Percentiles rank a stretch among this genome's conserved stretches.
Evolutionary conservation across 2,797 vertebrate species (phyloP).

Genomic region (Bradypodion pumilum): DNA sequence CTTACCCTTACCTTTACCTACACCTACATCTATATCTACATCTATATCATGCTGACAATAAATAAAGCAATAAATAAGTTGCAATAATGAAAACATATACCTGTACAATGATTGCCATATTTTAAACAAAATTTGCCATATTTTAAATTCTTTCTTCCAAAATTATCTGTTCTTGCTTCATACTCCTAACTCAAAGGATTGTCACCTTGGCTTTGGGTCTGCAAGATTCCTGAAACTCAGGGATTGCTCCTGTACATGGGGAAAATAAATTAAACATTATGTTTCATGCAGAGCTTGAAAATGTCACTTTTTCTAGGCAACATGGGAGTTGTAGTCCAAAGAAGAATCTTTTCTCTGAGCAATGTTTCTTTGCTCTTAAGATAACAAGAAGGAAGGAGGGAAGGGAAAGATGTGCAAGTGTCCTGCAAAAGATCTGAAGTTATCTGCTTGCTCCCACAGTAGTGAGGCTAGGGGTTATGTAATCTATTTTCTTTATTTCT

Average conservation of each 20-base stretch:
- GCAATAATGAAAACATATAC: neutral
- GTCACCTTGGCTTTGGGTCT: neutral
- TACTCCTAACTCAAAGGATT: neutral
- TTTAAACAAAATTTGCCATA: neutral
- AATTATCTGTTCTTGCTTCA: neutral
- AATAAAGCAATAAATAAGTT: constrained; percentile 24
- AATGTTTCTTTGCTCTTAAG: neutral
- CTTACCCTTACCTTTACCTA: no score
- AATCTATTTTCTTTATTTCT: neutral
- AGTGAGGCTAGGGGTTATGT: neutral
- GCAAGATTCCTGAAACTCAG: neutral
- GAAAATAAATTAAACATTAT: no score
- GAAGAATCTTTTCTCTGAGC: no score
- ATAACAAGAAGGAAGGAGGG: neutral
- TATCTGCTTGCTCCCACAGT: neutral
- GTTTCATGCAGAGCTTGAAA: neutral
- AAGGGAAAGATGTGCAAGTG: no score
- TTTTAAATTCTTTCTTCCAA: neutral
- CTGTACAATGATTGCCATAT: neutral
- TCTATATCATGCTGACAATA: neutral
- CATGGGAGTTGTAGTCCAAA: no score
- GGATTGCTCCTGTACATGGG: no score
- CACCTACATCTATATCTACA: no score
- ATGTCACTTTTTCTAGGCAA: no score
- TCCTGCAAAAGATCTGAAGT: neutral